Evolutionary conservation across 2,888 invertebrate genomes (phyloP), one percentile per base, ranked within the genome.

Genomic region (Agonopterix alstromeriana): DNA sequence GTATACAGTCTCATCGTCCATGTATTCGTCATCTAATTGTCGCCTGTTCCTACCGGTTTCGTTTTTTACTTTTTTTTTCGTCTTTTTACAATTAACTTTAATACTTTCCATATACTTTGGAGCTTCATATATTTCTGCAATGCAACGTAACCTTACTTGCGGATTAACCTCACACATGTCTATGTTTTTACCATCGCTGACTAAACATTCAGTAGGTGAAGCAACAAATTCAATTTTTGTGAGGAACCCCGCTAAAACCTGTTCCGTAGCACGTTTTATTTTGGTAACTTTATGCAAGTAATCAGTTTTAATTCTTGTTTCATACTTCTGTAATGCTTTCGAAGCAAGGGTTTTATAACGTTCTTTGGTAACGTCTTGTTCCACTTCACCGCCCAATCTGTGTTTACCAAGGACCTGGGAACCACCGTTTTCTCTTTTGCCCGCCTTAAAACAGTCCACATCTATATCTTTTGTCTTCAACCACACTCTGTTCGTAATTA

Each of bases 401-500:
- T 51, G 51, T 50, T 52, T 52, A n/a, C 27, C 46, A 45, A 45
- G 38, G 11, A 35, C 53, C 35, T 49, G 48, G 47, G 42, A 45
- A 42, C 8, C 42, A 12, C 11, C 12, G 7, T 42, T 42, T 44
- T 57, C 53, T 5, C 56, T 52, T 44, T 11, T 47, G 36, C 36
- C 5, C 17, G 63, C 63, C 46, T 64, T 73, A 36, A 65, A 60
- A 55, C 89, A 83, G 35, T 63, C 57, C 1, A 88, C 76, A 42
- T 73, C 61, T 48, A 79, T 73, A 38, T 79, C 68, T 45, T 80
- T 77, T 1, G 49, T 51, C 43, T 76, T 75, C 17, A 88, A 41
- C 92, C 92, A 92, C 7, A 90, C 87, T 38, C 77, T 82, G 38
- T 88, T 80, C 91, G 90, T 91, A 45, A 91, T 81, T 48, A 72